phyloP scores from a whole-genome alignment of 2,797 vertebrate species.

The Pteropus rufus region DNA sequence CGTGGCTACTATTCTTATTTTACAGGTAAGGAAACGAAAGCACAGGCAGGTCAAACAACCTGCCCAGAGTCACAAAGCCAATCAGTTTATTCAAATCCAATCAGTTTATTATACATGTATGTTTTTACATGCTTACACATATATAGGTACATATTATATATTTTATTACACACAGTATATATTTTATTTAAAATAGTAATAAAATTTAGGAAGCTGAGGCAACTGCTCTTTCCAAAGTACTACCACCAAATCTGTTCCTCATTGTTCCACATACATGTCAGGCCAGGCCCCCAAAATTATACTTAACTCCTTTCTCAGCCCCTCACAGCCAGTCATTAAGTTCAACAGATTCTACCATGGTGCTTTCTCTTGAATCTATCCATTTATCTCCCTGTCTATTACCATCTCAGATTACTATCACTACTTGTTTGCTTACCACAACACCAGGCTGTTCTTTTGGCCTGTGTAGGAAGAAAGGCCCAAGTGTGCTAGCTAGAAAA shows the following conservation, averaged over 20 bases:
- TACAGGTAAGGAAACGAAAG: neutral
- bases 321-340: neutral
- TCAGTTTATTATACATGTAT: neutral
- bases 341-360: neutral
- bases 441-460: neutral
- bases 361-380: neutral
- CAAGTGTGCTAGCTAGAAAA: too few species aligned
- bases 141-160: neutral
- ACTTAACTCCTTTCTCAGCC: neutral
- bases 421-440: neutral
- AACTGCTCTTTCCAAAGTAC: neutral
- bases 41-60: neutral
- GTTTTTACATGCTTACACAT: neutral
- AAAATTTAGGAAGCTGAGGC: neutral
- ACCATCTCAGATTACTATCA: neutral
- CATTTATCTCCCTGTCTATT: neutral
- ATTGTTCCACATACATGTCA: neutral
- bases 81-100: neutral
- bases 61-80: neutral
- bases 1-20: neutral
- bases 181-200: neutral
- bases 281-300: neutral
- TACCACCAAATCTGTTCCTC: neutral
- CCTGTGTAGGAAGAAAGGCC: neutral
- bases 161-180: neutral